Evolutionary conservation across 1,140 invertebrate genomes (phyloP).

Genomic region (Calycopis cecrops): DNA sequence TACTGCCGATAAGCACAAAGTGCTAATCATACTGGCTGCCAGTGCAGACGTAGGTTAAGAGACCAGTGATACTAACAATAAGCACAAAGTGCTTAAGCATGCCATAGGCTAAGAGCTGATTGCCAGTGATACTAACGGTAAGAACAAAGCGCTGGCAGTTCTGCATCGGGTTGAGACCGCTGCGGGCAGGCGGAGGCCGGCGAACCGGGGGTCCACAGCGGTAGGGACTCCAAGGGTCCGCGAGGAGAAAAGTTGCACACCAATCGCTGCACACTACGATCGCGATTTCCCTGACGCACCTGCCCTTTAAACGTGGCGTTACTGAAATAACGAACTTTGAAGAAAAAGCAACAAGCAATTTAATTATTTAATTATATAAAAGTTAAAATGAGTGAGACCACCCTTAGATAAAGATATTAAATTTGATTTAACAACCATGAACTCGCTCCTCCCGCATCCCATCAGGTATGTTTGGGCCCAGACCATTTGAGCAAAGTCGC

Average conservation of each 20-base stretch:
- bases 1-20: no score
- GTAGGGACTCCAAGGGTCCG: conserved; percentile 30
- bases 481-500: conserved; percentile 57
- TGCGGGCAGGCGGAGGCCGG: conserved; percentile 40
- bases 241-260: conserved; percentile 62
- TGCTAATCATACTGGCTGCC: no score
- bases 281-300: conserved; percentile 34
- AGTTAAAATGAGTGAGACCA: neutral
- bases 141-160: conserved; percentile 34
- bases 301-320: conserved; percentile 12
- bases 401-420: neutral
- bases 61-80: no score
- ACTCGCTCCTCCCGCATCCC: conserved; percentile 52
- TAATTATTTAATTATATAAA: no score
- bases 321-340: no score
- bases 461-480: conserved; percentile 56
- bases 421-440: conserved; percentile 42
- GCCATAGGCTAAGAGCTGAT: no score
- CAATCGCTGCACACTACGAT: conserved; percentile 47
- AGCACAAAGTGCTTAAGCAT: no score
- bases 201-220: conserved; percentile 36
- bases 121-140: conserved; percentile 35
- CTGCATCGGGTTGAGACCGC: conserved; percentile 29
- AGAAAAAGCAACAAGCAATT: no score
- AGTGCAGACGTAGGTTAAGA: no score